phyloP scores from a whole-genome alignment of 2,113 vertebrate species.

The Hymenochirus boettgeri region DNA sequence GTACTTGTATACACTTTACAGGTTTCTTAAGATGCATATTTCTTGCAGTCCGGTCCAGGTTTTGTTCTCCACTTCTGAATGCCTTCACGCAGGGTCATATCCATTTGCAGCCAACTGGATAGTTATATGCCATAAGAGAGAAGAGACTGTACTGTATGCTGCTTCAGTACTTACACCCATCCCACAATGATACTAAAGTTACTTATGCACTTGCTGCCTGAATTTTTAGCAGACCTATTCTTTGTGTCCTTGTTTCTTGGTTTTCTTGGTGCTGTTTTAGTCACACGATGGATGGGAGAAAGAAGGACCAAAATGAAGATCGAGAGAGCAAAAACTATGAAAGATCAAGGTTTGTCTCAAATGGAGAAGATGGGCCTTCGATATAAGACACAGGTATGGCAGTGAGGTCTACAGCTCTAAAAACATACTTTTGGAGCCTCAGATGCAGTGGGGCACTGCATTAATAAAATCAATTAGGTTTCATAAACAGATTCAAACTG shows the following conservation, averaged over 20 bases:
- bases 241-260: constrained; percentile 33
- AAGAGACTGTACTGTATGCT: neutral
- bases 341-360: constrained; percentile 36
- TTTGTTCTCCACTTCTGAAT: neutral
- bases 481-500: too few relatives aligned
- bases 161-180: neutral
- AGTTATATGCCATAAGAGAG: neutral
- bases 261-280: constrained; percentile 22
- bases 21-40: neutral
- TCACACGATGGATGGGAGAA: constrained; percentile 40
- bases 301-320: constrained; percentile 46
- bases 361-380: constrained; percentile 44
- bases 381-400: constrained; percentile 48
- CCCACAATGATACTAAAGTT: constrained; percentile 19
- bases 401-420: too few relatives aligned
- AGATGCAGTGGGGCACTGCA: too few relatives aligned
- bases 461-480: too few relatives aligned
- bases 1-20: neutral
- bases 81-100: neutral
- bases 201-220: constrained; percentile 4
- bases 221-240: constrained; percentile 8
- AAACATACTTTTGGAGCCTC: too few relatives aligned
- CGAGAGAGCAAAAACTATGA: constrained; percentile 31
- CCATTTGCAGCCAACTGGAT: neutral
- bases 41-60: constrained; percentile 4